A percentile compares a stretch with the other conserved stretches of the same genome.
Conservation (phyloP, 2,113 vertebrate species). For the Boleophthalmus pectinirostris region DNA sequence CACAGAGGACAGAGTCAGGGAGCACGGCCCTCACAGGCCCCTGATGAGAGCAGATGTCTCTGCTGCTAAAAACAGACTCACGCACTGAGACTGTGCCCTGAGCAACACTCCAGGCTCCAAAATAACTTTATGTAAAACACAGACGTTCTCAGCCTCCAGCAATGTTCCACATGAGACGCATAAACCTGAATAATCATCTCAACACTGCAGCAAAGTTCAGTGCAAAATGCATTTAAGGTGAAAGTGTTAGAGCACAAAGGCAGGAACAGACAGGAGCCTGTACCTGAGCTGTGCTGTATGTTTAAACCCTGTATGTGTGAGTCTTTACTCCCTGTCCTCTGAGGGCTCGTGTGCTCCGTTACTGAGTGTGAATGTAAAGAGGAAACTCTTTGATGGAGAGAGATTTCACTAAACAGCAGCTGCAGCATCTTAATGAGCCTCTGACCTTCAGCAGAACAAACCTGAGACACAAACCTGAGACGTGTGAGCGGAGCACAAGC, state of each 20-base stretch:
- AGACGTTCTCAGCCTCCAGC: conserved; percentile 21
- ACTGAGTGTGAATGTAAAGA: conserved; percentile 7
- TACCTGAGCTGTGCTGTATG: neutral
- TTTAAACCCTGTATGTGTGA: neutral
- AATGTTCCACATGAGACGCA: conserved; percentile 5
- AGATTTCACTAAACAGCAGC: conserved; percentile 20
- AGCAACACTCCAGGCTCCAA: conserved; percentile 20
- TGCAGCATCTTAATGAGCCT: conserved; percentile 55
- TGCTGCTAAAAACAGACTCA: conserved; percentile 27
- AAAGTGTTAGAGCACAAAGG: neutral
- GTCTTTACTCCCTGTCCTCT: neutral
- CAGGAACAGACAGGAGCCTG: neutral
- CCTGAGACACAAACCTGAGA: neutral
- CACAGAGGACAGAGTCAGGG: neutral
- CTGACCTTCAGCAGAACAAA: conserved; percentile 55
- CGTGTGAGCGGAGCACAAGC: neutral
- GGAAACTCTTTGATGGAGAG: conserved; percentile 19
- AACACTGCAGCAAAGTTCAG: conserved; percentile 4
- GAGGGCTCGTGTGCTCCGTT: neutral
- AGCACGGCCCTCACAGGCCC: neutral
- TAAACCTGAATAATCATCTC: conserved; percentile 12
- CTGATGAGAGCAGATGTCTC: neutral
- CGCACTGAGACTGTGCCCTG: conserved; percentile 34
- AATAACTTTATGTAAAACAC: conserved; percentile 53
- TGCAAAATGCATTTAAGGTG: neutral